A percentile compares a stretch with the other conserved stretches of the same genome.
Evolutionary conservation across 2,888 invertebrate species (phyloP).

Genomic region (Anthrax anthrax): DNA sequence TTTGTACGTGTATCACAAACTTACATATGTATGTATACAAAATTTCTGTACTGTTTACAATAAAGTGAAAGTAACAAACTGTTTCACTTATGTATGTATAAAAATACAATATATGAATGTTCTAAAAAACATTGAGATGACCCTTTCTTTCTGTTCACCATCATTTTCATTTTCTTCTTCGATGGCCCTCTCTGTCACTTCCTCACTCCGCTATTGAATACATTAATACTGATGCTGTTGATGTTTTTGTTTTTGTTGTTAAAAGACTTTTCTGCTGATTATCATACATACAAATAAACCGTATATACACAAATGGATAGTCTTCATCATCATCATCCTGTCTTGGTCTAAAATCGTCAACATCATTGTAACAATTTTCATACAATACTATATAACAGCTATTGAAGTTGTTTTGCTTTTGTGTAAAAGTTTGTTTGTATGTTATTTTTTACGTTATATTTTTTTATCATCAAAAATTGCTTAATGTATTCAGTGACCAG

Average conservation of each 20-base stretch:
- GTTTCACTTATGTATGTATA: too few species aligned
- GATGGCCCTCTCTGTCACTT: not conserved
- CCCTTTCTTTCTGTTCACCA: not conserved
- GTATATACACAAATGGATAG: not conserved
- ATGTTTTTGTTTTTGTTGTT: not conserved
- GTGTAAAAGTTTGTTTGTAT: not conserved
- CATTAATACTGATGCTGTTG: not conserved
- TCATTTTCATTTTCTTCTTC: not conserved
- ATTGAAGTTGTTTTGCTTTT: too few species aligned
- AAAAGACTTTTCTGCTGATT: too few species aligned
- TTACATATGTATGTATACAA: too few species aligned
- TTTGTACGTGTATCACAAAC: too few species aligned
- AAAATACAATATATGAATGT: too few species aligned
- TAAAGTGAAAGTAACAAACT: too few species aligned
- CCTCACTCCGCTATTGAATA: not conserved
- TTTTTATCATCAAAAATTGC: constrained; percentile 2
- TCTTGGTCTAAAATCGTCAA: too few species aligned
- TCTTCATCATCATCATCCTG: not conserved
- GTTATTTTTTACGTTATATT: not conserved
- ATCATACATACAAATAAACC: too few species aligned
- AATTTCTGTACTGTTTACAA: too few species aligned
- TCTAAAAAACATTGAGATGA: not conserved
- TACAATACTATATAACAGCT: too few species aligned
- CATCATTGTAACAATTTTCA: too few species aligned
- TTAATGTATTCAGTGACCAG: constrained; percentile 13